phyloP scores from a whole-genome alignment of 53 echinoderm and acorn worm genomes.

The Arbacia lixula region DNA sequence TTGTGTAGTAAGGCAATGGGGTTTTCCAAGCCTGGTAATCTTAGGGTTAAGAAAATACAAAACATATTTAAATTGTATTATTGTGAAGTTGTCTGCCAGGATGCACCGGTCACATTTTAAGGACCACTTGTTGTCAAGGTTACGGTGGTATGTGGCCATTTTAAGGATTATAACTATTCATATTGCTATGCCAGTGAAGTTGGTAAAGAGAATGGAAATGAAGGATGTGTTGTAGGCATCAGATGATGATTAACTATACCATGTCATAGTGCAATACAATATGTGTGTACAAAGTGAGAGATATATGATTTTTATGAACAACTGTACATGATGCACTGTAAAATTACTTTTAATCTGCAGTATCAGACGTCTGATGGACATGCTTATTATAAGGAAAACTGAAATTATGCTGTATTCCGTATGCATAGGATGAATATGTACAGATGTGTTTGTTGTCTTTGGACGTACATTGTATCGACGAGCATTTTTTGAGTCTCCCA shows the following conservation, averaged over 20 bases:
- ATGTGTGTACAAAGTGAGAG: conserved; percentile 21
- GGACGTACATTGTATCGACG: not conserved
- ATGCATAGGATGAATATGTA: not conserved
- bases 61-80: too few species aligned
- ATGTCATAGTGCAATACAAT: conserved; percentile 21
- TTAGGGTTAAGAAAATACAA: too few species aligned
- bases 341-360: not conserved
- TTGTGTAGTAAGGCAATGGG: too few species aligned
- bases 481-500: conserved; percentile 3
- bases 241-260: not conserved
- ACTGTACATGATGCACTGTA: not conserved
- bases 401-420: conserved; percentile 6
- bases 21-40: too few species aligned
- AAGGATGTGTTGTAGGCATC: too few species aligned
- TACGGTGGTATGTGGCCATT: too few species aligned
- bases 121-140: too few species aligned
- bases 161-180: too few species aligned
- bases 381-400: conserved; percentile 5
- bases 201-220: too few species aligned
- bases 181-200: too few species aligned
- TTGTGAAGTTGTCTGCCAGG: too few species aligned
- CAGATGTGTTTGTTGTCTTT: not conserved
- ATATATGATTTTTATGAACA: conserved; percentile 8
- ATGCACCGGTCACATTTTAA: too few species aligned
- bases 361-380: not conserved